A percentile compares a stretch with the other conserved stretches of the same genome.
Evolutionary conservation across 2,113 vertebrate species (phyloP).

Genomic region (Prionailurus bengalensis): DNA sequence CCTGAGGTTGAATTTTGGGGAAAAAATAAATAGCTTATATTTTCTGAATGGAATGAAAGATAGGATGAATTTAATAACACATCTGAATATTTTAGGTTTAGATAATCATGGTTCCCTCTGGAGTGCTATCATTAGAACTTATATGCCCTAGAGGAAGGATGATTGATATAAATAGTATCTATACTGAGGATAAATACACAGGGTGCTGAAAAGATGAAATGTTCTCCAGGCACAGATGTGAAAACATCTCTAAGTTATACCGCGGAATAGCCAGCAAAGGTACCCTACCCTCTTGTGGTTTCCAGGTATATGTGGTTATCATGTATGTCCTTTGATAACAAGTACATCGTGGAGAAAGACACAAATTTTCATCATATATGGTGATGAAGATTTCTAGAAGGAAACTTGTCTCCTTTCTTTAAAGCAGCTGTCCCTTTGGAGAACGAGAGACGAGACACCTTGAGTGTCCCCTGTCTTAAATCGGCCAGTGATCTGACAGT

Average conservation of each 20-base stretch:
- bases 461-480: neutral
- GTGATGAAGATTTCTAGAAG: neutral
- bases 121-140: neutral
- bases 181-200: neutral
- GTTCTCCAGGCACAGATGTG: neutral
- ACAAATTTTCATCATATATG: neutral
- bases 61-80: neutral
- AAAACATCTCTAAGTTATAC: neutral
- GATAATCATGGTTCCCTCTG: neutral
- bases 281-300: neutral
- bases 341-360: neutral
- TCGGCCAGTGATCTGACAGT: neutral
- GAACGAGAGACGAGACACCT: neutral
- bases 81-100: constrained; percentile 46
- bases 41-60: constrained; percentile 42
- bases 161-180: constrained; percentile 37
- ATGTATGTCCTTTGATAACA: neutral
- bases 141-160: constrained; percentile 9
- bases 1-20: neutral
- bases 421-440: neutral
- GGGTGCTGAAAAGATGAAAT: neutral
- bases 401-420: neutral
- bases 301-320: neutral
- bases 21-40: neutral
- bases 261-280: neutral